phyloP scores from a whole-genome alignment of 2,113 vertebrate species.

The Phyllostomus hastatus region DNA sequence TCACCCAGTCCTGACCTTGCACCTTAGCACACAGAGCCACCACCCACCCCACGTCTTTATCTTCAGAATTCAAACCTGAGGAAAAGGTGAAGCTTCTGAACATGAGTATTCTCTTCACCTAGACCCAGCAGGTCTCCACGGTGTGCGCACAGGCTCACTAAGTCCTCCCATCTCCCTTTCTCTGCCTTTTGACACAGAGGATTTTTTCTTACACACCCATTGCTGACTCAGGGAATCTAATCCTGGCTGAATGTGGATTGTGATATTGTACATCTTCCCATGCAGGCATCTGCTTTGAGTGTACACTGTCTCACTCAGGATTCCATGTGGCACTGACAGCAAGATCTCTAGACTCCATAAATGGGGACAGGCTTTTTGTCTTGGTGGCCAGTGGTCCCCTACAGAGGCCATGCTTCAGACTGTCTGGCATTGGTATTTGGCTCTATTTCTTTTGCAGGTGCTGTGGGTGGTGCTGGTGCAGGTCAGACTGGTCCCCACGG shows the following conservation, averaged over 20 bases:
- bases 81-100: neutral
- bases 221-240: neutral
- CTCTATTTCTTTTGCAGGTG: neutral
- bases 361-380: neutral
- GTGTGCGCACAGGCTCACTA: neutral
- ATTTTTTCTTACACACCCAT: neutral
- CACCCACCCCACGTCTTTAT: too few species aligned
- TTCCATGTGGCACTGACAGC: rapidly evolving
- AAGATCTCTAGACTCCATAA: neutral
- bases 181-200: neutral
- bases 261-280: neutral
- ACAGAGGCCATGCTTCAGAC: neutral
- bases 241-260: neutral
- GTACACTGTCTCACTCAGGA: neutral
- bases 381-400: neutral
- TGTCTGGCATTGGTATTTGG: neutral
- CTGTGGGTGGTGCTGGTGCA: neutral
- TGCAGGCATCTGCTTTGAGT: neutral
- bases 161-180: neutral
- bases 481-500: too few species aligned
- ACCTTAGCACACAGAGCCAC: neutral
- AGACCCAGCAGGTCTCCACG: neutral
- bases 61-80: neutral
- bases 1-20: neutral
- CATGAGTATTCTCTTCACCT: neutral